These are phyloP conservation scores for Haemorhous mexicanus DNA, from an alignment of 2,113 vertebrate species.

Conservation along the genomic window DNA sequence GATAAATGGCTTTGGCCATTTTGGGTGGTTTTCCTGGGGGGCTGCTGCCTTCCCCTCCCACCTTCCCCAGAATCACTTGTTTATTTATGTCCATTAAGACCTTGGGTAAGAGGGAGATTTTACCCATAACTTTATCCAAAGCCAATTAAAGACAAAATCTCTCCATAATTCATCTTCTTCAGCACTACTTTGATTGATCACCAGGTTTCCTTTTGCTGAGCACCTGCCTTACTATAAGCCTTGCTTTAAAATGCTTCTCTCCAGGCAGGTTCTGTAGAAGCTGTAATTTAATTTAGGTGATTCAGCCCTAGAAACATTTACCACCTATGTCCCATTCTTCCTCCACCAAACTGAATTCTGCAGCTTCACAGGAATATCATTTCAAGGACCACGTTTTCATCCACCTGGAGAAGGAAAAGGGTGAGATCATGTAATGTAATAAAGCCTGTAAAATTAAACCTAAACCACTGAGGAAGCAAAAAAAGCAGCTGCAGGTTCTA, in stretches of 20 bases:
- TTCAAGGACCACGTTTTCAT: background rate
- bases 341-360: background rate
- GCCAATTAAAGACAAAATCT: background rate
- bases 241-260: background rate
- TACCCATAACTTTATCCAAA: background rate
- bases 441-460: slow-evolving; percentile 59
- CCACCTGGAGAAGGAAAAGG: background rate
- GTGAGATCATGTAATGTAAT: slow-evolving; percentile 28
- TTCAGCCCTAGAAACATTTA: slow-evolving; percentile 17
- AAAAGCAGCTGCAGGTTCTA: slow-evolving; percentile 60
- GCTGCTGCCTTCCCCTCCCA: background rate
- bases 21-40: background rate
- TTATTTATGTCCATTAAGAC: background rate
- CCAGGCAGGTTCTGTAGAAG: background rate
- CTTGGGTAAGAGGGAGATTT: background rate
- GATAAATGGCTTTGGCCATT: background rate
- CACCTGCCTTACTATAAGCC: background rate
- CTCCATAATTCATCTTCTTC: background rate
- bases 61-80: background rate
- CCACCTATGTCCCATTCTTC: background rate
- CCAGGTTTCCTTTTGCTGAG: background rate
- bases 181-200: background rate
- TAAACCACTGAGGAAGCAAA: slow-evolving; percentile 37
- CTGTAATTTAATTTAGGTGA: slow-evolving; percentile 14
- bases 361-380: background rate